Evolutionary conservation across 2,113 vertebrate species (phyloP), one percentile per base, ranked within the genome.

Genomic region (Girardinichthys multiradiatus): DNA sequence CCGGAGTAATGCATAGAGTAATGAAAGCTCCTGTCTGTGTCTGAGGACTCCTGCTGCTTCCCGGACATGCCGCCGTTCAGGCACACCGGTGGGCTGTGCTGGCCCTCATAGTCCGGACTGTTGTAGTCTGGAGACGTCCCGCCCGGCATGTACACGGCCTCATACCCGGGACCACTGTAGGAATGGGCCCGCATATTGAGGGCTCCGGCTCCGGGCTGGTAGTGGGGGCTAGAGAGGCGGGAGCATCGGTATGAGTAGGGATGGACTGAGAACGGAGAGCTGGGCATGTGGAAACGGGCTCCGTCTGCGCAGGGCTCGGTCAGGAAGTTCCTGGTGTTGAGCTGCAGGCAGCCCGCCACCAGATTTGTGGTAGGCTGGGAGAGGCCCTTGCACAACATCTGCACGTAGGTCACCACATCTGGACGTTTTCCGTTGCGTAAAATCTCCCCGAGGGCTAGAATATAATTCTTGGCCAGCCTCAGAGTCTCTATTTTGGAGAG

Each of bases 401-500:
- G 97, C 90, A 99, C 98, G 89, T 97, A 99, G 79, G 95, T 91
- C 66, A 99, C 96, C 88, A 98, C 94, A 88, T 99, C 98, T 30
- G 98, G 98, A 75, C 96, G 92, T 19, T 99, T 99, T 21, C 97
- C 98, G 74, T 97, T 97, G 87, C 97, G 96, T 80, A 99, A 91
- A 89, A 99, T 99, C 94, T 99, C 98, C 42, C 97, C 97, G 21
- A 99, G 96, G 2, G 97, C 97, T 93, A 97, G 93, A 77, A 99
- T 99, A 81, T 99, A 99, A 91, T 99, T 99, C 91, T 98, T 98
- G 82, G 98, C 98, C 30, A 99, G 86, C 57, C 97, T 92, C 63
- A 99, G 93, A 1, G 98, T 99, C 90, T 99, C 98, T 78, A 99
- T 99, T 87, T 99, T 99, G 84, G 98, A 99, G 66, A 99, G 95